phyloP scores from a whole-genome alignment of 2,797 vertebrate species.

The Labeo calbasu region DNA sequence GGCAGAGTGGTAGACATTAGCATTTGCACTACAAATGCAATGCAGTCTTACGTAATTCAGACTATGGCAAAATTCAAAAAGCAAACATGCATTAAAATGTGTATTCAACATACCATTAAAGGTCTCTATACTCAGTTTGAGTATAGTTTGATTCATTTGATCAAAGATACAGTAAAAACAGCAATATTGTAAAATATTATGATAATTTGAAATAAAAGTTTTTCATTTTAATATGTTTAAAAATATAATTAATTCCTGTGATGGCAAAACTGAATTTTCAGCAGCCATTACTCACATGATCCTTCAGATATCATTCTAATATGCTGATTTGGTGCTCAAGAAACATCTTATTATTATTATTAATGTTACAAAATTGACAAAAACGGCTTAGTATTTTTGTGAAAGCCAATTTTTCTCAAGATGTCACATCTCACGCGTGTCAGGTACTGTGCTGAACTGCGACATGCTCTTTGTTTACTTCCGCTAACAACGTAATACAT shows the following conservation, averaged over 20 bases:
- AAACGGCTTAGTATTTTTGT: too few relatives aligned
- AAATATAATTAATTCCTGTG: neutral
- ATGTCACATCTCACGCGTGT: neutral
- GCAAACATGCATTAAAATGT: neutral
- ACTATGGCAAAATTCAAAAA: neutral
- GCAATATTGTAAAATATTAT: neutral
- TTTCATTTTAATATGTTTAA: neutral
- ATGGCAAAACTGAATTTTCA: neutral
- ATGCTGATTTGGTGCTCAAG: neutral
- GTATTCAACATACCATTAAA: neutral
- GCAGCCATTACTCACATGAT: neutral
- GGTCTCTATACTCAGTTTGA: neutral
- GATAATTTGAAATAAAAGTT: neutral
- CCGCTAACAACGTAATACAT: conserved; percentile 53
- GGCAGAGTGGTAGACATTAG: neutral
- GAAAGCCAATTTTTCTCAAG: too few relatives aligned
- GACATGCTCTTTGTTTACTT: conserved; percentile 76
- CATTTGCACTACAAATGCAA: neutral
- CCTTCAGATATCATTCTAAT: neutral
- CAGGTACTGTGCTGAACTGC: neutral
- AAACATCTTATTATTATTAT: neutral
- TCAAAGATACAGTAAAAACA: neutral
- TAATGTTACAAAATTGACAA: too few relatives aligned
- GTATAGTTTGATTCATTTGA: neutral
- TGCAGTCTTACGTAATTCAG: neutral